phyloP scores from a whole-genome alignment of 2,113 vertebrate species.

The Pedionomus torquatus region DNA sequence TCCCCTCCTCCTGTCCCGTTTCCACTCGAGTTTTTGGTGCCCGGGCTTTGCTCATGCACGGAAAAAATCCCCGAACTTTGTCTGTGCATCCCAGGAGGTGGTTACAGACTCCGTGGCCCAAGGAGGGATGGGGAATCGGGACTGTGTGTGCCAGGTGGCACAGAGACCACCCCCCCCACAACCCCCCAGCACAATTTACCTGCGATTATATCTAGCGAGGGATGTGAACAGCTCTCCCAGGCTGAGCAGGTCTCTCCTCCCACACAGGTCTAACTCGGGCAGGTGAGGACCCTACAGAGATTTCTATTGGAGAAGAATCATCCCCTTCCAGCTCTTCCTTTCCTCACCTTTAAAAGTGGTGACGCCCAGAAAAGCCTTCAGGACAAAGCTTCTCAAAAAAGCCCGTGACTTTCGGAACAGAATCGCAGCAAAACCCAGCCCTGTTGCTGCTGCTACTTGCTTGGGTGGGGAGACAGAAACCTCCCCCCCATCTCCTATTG shows the following conservation, averaged over 20 bases:
- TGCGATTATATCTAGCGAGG: not conserved
- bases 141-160: not conserved
- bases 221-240: not conserved
- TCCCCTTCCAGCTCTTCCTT: not conserved
- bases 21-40: not conserved
- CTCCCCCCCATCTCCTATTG: not conserved
- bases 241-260: not conserved
- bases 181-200: not conserved
- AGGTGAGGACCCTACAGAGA: not conserved
- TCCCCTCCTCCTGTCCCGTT: not conserved
- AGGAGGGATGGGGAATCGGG: not conserved
- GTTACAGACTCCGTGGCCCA: not conserved
- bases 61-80: not conserved
- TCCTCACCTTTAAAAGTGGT: not conserved
- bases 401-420: not conserved
- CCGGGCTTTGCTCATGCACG: not conserved
- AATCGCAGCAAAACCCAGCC: not conserved
- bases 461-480: not conserved
- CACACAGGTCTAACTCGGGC: not conserved
- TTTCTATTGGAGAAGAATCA: not conserved
- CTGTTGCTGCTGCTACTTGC: not conserved
- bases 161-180: not conserved
- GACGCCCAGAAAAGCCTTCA: not conserved
- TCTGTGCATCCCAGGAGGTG: not conserved
- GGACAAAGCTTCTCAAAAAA: not conserved